These are phyloP conservation scores for Pseudomyrmex concolor DNA, from an alignment of 1,140 invertebrate genomes.

Conservation along the genomic window DNA sequence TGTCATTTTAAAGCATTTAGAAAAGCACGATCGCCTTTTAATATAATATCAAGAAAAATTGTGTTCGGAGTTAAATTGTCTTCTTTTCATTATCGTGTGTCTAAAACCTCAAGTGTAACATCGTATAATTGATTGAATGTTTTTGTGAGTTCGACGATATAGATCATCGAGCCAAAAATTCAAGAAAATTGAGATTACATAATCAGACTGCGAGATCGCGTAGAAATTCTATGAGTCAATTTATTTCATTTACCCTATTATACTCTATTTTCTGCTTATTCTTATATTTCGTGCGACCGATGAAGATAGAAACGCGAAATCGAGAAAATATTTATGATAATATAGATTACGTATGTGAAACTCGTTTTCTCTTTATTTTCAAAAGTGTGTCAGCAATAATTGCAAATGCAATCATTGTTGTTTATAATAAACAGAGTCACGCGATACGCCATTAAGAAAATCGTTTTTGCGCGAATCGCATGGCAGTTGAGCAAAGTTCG, in stretches of 20 bases:
- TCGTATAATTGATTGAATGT: constrained; percentile 28
- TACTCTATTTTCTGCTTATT: too few relatives aligned
- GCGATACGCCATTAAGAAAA: not conserved
- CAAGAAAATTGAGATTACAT: constrained; percentile 40
- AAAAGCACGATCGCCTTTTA: constrained; percentile 14
- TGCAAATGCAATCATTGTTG: not conserved
- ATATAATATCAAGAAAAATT: not conserved
- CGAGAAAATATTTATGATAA: too few relatives aligned
- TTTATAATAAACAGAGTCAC: not conserved
- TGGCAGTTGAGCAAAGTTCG: constrained; percentile 22
- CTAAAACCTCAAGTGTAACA: too few relatives aligned
- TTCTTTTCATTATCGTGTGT: too few relatives aligned
- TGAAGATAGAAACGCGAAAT: too few relatives aligned
- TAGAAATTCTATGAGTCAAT: too few relatives aligned
- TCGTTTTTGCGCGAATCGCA: constrained; percentile 17
- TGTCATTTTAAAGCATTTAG: not conserved
- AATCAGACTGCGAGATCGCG: not conserved
- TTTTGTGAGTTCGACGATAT: not conserved
- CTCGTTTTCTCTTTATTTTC: too few relatives aligned
- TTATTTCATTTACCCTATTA: too few relatives aligned
- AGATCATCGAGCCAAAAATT: constrained; percentile 5
- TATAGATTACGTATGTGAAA: too few relatives aligned
- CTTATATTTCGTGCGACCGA: too few relatives aligned
- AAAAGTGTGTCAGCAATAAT: too few relatives aligned
- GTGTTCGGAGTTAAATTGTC: constrained; percentile 11